phyloP scores from a whole-genome alignment of 1,140 invertebrate species.

The Leucophenga varia region DNA sequence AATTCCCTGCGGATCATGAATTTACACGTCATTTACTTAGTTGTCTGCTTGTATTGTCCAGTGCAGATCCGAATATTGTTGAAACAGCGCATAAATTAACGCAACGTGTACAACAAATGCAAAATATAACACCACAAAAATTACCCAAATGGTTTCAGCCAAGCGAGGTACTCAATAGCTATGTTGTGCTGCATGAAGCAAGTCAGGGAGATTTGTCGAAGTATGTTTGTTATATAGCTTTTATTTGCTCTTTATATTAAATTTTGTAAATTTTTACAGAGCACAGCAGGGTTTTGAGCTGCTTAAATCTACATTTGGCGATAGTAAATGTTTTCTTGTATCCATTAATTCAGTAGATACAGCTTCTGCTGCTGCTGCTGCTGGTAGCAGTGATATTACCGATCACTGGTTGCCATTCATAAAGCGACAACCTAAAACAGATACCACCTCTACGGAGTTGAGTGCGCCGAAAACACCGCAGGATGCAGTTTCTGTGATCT shows the following conservation, averaged over 20 bases:
- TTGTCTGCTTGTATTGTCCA: constrained; percentile 85
- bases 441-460: constrained; percentile 62
- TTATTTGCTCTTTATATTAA: not conserved
- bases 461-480: constrained; percentile 66
- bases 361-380: too few species aligned
- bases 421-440: constrained; percentile 61
- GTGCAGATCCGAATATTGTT: constrained; percentile 76
- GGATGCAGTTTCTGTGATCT: constrained; percentile 59
- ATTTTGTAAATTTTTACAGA: constrained; percentile 58
- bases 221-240: constrained; percentile 8
- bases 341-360: constrained; percentile 80
- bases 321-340: constrained; percentile 82
- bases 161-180: constrained; percentile 80
- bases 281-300: constrained; percentile 79
- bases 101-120: constrained; percentile 77
- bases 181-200: constrained; percentile 85
- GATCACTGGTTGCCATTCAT: constrained; percentile 86
- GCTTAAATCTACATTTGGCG: constrained; percentile 83
- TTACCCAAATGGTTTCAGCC: constrained; percentile 89
- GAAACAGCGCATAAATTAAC: constrained; percentile 75
- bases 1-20: constrained; percentile 92
- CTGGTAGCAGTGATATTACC: constrained; percentile 63
- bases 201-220: constrained; percentile 48
- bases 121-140: constrained; percentile 72
- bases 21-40: constrained; percentile 92